These are phyloP conservation scores for Phengaris arion DNA, from an alignment of 2,888 invertebrate genomes.

Conservation along the genomic window DNA sequence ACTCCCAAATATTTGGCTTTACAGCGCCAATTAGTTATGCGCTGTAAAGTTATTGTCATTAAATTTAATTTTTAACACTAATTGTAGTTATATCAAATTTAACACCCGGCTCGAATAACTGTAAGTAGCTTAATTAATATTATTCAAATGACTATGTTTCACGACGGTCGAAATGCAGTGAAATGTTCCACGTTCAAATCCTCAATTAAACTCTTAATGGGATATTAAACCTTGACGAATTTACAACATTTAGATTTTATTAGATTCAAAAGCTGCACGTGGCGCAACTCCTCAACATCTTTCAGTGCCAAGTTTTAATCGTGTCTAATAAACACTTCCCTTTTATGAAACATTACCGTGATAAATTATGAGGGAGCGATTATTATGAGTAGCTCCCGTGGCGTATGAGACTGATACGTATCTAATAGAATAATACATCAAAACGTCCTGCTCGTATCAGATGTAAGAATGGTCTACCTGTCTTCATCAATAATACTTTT, in stretches of 20 bases:
- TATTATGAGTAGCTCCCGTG: conserved; percentile 46
- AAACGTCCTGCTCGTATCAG: conserved; percentile 54
- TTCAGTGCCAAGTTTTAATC: conserved; percentile 31
- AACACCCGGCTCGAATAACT: conserved; percentile 17
- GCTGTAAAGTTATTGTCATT: conserved; percentile 4
- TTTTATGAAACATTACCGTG: conserved; percentile 33
- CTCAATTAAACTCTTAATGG: conserved; percentile 20
- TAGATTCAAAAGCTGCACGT: conserved; percentile 29
- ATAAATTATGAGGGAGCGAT: conserved; percentile 42
- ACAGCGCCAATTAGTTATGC: conserved; percentile 7
- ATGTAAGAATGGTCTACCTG: conserved; percentile 57
- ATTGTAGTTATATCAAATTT: conserved; percentile 12
- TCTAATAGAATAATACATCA: conserved; percentile 62
- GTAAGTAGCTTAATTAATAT: conserved; percentile 20
- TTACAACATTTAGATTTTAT: conserved; percentile 30
- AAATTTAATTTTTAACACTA: conserved; percentile 17
- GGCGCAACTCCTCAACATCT: conserved; percentile 22
- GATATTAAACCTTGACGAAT: conserved; percentile 27
- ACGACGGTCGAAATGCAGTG: not conserved
- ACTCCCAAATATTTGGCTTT: not conserved
- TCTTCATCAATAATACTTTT: conserved; percentile 73
- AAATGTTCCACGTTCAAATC: conserved; percentile 12
- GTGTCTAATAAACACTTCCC: conserved; percentile 28
- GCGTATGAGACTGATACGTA: conserved; percentile 56
- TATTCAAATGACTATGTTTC: conserved; percentile 23